Evolutionary conservation across 2,888 invertebrate species (phyloP).

Genomic region (Mesorhabditis belari): DNA sequence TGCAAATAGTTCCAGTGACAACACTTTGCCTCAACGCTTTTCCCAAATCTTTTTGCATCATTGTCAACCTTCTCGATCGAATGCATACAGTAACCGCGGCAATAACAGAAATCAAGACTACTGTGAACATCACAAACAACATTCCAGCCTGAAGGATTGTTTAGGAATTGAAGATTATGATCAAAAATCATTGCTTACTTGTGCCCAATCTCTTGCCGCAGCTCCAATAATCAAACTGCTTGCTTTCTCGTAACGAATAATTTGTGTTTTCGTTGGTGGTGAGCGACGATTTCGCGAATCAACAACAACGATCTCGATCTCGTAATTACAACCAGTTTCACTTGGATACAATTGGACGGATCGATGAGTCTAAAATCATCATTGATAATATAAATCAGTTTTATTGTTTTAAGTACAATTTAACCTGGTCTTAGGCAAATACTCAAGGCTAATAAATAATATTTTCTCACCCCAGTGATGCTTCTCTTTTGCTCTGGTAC

Average conservation of each 20-base stretch:
- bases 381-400: no score
- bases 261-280: not conserved
- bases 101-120: not conserved
- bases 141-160: not conserved
- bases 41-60: not conserved
- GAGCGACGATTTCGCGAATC: slow-evolving; percentile 19
- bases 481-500: not conserved
- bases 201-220: not conserved
- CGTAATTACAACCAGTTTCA: slow-evolving; percentile 25
- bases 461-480: not conserved
- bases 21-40: not conserved
- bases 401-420: no score
- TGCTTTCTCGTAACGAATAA: not conserved
- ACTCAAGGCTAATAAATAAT: no score
- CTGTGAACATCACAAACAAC: not conserved
- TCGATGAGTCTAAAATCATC: slow-evolving; percentile 16
- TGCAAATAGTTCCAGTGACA: not conserved
- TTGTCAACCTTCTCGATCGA: not conserved
- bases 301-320: slow-evolving; percentile 21
- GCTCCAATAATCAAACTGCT: not conserved
- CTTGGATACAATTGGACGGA: slow-evolving; percentile 20
- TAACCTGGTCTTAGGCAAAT: no score
- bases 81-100: not conserved
- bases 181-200: not conserved
- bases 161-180: not conserved